phyloP scores from a whole-genome alignment of 2,113 vertebrate genomes.

The Stegostoma tigrinum region DNA sequence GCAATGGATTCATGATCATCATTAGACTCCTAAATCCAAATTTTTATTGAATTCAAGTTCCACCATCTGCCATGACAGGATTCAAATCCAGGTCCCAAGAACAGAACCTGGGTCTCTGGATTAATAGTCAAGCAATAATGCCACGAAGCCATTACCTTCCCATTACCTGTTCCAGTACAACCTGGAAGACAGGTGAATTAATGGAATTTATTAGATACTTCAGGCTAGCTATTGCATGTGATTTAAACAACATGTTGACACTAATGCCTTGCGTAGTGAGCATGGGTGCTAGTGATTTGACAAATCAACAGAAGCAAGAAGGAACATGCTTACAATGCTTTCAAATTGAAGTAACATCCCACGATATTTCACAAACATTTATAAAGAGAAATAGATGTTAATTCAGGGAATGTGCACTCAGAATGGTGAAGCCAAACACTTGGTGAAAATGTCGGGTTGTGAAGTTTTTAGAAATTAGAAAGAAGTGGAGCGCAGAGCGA shows the following conservation, averaged over 20 bases:
- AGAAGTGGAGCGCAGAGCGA: neutral
- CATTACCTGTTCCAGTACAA: too few species aligned
- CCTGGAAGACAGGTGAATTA: neutral
- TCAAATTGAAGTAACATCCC: neutral
- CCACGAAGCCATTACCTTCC: too few species aligned
- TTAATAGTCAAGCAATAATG: too few species aligned
- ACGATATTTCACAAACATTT: neutral
- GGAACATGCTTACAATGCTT: neutral
- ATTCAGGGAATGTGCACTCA: neutral
- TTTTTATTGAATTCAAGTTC: too few species aligned
- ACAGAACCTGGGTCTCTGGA: too few species aligned
- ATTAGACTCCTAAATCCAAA: too few species aligned
- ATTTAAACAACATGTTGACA: neutral
- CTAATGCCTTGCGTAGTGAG: neutral
- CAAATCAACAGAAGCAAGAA: neutral
- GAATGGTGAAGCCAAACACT: neutral
- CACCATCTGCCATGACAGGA: too few species aligned
- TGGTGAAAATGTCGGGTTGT: neutral
- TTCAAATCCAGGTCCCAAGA: too few species aligned
- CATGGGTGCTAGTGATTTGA: neutral
- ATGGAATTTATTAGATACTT: neutral
- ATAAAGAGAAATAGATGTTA: neutral
- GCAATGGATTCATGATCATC: too few species aligned
- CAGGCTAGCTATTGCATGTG: neutral
- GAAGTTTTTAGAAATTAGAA: neutral